phyloP scores from a whole-genome alignment of 1,140 invertebrate species.

The Aphelinus atriplicis region DNA sequence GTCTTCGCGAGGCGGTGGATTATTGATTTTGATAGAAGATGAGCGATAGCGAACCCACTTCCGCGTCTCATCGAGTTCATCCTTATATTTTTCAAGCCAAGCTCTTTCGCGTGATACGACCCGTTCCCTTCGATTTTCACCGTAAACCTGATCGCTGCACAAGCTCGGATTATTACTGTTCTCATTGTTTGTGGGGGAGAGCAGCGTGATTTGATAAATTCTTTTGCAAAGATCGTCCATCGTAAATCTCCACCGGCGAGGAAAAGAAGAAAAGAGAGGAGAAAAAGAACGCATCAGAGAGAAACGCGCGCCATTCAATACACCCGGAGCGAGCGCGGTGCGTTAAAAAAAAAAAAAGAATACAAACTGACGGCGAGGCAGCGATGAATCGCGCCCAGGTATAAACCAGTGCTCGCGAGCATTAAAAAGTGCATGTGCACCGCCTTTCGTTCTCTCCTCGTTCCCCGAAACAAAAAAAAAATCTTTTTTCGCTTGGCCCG shows the following conservation, averaged over 20 bases:
- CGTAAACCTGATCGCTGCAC: not conserved
- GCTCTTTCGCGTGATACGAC: no score
- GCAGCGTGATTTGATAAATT: conserved; percentile 16
- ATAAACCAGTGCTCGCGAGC: conserved; percentile 12
- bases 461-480: conserved; percentile 4
- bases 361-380: conserved; percentile 14
- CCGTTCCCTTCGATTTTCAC: no score
- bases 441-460: conserved; percentile 19
- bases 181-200: not conserved
- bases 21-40: no score
- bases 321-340: not conserved
- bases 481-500: not conserved
- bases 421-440: conserved; percentile 27
- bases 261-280: conserved; percentile 4
- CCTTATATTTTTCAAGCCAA: no score
- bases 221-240: not conserved
- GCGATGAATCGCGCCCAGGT: conserved; percentile 21
- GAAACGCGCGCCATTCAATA: conserved; percentile 28
- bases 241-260: conserved; percentile 16
- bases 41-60: no score
- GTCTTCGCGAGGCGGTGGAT: no score
- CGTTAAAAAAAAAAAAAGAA: conserved; percentile 26
- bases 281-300: conserved; percentile 3
- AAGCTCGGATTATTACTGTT: not conserved
- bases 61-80: no score